phyloP scores from a whole-genome alignment of 2,113 vertebrate genomes.

The Danionella cerebrum region DNA sequence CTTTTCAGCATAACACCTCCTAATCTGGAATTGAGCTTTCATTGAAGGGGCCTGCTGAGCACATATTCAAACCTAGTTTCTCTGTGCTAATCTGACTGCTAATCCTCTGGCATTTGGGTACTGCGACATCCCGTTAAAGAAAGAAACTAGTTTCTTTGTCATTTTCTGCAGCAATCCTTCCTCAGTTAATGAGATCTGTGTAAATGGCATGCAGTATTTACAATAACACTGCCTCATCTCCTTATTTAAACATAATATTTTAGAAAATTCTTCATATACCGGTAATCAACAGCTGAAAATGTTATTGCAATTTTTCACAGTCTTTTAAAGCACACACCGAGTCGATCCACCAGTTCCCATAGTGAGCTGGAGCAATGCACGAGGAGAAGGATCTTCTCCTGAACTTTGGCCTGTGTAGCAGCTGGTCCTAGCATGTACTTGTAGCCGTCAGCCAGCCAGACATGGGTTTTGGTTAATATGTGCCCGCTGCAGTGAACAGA shows the following conservation, averaged over 20 bases:
- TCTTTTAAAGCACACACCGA: not conserved
- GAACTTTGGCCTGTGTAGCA: conserved; percentile 36
- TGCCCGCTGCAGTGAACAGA: conserved; percentile 16
- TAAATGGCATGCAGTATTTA: no score
- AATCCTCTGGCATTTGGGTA: conserved; percentile 71
- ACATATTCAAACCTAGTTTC: conserved; percentile 87
- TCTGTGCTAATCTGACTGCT: conserved; percentile 80
- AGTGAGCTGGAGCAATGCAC: conserved; percentile 1
- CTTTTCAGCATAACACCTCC: conserved; percentile 82
- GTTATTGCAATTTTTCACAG: no score
- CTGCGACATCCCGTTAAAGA: conserved; percentile 70
- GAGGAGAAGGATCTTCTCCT: not conserved
- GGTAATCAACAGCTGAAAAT: not conserved
- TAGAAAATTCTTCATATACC: conserved; percentile 22
- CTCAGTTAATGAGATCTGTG: no score
- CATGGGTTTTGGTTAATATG: conserved; percentile 29
- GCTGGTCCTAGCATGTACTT: conserved; percentile 35
- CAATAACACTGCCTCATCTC: no score
- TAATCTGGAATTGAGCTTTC: conserved; percentile 73
- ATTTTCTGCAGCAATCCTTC: conserved; percentile 51
- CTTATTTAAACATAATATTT: no score
- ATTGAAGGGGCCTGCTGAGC: conserved; percentile 73
- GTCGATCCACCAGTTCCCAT: not conserved
- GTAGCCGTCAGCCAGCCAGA: conserved; percentile 24
- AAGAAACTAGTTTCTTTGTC: conserved; percentile 71